Evolutionary conservation across 2,113 vertebrate species (phyloP), one percentile per base, ranked within the genome.

Genomic region (Strigops habroptila): DNA sequence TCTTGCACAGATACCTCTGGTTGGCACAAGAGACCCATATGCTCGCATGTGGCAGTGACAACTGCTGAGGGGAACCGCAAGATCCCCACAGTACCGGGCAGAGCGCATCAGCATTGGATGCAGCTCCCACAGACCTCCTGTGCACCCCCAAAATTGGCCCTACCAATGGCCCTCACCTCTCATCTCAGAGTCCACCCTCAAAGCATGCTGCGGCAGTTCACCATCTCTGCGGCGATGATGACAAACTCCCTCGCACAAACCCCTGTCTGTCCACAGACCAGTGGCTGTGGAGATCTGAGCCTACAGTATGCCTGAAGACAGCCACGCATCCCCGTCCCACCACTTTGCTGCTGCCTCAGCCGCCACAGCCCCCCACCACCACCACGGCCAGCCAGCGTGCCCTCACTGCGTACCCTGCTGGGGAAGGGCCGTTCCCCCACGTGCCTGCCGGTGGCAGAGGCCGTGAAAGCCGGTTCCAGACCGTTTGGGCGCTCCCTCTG

Each of bases 211-310:
- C 73, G 64, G 31, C 14, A 28, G 73, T 2, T 64, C 65, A 33
- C 25, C 16, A 5, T 63, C 57, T 49, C 35, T 4, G 5, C 21
- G 31, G 43, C 84, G 59, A n/a, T n/a, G 10, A 7, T 31, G 81
- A 65, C 31, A 22, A 65, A 27, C 22, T n/a, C 33, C 24, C 15
- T 37, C 35, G 59, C 43, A 59, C 22, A 51, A 65, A 2, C 10
- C 27, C 12, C 4, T n/a, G 13, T 10, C 15, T n/a, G 59, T 37
- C 51, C 65, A 59, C 33, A 30, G 43, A n/a, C 15, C 19, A 23
- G 33, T 5, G 10, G 37, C 51, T 73, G 12, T 12, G 35, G 43
- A 4, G 1, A 48, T 17, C 0, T 0, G 31, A 37, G 8, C 15
- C 41, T 39, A 39, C 7, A 12, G 30, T 55, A 33, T 6, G 53